phyloP scores from a whole-genome alignment of 1,140 invertebrate species.

The Streblospio benedicti region DNA sequence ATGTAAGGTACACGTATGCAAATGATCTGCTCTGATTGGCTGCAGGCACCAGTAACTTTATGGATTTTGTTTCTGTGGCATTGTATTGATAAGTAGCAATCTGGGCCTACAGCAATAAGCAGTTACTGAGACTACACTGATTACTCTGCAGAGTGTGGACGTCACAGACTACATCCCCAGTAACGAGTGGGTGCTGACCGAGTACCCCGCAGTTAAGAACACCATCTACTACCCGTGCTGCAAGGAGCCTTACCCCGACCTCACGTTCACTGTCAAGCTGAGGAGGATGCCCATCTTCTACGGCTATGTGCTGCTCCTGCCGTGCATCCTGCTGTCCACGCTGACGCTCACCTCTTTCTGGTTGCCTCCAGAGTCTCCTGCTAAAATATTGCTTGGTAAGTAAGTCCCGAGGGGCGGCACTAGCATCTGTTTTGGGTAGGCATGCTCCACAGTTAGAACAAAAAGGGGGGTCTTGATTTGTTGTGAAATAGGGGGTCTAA shows the following conservation, averaged over 20 bases:
- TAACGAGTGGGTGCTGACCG: conserved; percentile 44
- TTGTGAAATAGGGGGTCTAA: too few species aligned
- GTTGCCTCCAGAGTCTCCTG: conserved; percentile 26
- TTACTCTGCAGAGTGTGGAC: conserved; percentile 4
- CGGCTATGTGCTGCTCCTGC: conserved; percentile 25
- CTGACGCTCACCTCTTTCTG: conserved; percentile 26
- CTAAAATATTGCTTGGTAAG: conserved; percentile 28
- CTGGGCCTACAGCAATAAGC: too few species aligned
- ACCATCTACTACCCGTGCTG: conserved; percentile 50
- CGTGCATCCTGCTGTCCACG: conserved; percentile 24
- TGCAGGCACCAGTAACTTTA: too few species aligned
- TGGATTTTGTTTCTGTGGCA: too few species aligned
- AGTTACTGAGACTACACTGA: too few species aligned
- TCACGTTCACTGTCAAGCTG: conserved; percentile 44
- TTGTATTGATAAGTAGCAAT: too few species aligned
- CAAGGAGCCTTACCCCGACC: conserved; percentile 51
- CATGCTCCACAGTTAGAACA: too few species aligned
- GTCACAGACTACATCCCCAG: conserved; percentile 30
- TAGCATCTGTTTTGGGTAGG: too few species aligned
- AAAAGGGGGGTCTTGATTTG: too few species aligned
- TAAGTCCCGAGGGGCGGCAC: too few species aligned
- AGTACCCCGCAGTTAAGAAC: conserved; percentile 41
- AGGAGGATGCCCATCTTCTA: conserved; percentile 20
- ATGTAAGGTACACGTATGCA: too few species aligned
- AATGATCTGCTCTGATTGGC: too few species aligned